These are phyloP conservation scores for Ictidomys tridecemlineatus DNA, from an alignment of 2,113 vertebrate species.

Conservation along the genomic window DNA sequence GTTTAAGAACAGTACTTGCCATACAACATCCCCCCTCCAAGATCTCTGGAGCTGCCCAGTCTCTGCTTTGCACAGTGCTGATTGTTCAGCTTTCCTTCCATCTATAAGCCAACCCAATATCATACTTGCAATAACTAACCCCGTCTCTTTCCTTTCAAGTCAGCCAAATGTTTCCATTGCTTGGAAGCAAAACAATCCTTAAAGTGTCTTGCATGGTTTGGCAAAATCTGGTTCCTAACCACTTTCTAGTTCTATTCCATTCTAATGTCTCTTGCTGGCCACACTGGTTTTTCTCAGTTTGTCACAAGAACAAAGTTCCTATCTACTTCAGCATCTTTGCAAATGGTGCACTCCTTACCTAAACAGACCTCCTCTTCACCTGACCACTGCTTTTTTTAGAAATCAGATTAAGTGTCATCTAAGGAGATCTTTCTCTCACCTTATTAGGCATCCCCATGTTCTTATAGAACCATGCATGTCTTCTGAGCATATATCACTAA, in stretches of 20 bases:
- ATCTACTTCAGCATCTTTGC: not conserved
- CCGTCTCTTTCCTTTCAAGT: not conserved
- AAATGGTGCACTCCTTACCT: not conserved
- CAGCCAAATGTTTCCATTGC: not conserved
- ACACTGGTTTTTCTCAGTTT: not conserved
- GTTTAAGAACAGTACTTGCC: not conserved
- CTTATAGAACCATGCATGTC: not conserved
- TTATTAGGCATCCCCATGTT: not conserved
- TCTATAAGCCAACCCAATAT: not conserved
- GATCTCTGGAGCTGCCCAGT: not conserved
- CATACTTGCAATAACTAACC: not conserved
- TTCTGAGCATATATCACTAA: not conserved
- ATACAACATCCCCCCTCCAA: not conserved
- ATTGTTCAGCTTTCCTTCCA: not conserved
- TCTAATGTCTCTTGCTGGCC: not conserved
- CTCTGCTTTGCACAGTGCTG: not conserved
- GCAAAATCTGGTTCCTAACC: not conserved
- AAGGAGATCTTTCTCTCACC: not conserved
- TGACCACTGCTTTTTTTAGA: not conserved
- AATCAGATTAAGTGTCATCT: not conserved
- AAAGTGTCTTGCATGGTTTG: not conserved
- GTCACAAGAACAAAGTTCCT: not conserved
- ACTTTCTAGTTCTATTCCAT: not conserved
- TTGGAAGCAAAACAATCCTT: not conserved
- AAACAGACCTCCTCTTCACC: not conserved